Evolutionary conservation across 2,797 vertebrate species (phyloP).

Genomic region (Poecile montanus): DNA sequence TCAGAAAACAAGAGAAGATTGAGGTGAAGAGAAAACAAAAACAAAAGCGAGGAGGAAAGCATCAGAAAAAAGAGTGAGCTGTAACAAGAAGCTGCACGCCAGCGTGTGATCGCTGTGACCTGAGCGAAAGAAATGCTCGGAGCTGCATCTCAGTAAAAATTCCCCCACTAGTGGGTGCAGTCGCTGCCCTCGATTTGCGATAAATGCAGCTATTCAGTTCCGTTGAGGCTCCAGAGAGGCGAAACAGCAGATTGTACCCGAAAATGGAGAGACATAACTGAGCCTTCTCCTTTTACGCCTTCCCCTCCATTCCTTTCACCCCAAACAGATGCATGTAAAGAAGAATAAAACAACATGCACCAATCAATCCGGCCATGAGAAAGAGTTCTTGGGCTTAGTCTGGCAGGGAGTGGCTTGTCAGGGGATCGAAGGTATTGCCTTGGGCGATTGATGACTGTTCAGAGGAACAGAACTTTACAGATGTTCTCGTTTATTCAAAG

Average conservation of each 20-base stretch:
- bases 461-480: not conserved
- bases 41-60: not conserved
- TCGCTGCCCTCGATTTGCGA: not conserved
- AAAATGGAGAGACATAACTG: not conserved
- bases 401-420: not conserved
- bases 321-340: not conserved
- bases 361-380: not conserved
- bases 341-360: not conserved
- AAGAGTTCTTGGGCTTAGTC: not conserved
- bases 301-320: not conserved
- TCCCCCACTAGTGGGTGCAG: constrained; percentile 37
- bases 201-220: not conserved
- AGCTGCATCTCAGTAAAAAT: not conserved
- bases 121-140: not conserved
- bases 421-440: not conserved
- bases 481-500: not conserved
- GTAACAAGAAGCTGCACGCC: not conserved
- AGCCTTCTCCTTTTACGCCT: not conserved
- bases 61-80: not conserved
- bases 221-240: not conserved
- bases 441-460: not conserved
- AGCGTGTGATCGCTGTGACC: not conserved
- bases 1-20: not conserved
- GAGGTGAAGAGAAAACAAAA: not conserved
- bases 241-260: not conserved